Conservation (phyloP, 2,797 vertebrate species). For the Ptychobarbus kaznakovi region DNA sequence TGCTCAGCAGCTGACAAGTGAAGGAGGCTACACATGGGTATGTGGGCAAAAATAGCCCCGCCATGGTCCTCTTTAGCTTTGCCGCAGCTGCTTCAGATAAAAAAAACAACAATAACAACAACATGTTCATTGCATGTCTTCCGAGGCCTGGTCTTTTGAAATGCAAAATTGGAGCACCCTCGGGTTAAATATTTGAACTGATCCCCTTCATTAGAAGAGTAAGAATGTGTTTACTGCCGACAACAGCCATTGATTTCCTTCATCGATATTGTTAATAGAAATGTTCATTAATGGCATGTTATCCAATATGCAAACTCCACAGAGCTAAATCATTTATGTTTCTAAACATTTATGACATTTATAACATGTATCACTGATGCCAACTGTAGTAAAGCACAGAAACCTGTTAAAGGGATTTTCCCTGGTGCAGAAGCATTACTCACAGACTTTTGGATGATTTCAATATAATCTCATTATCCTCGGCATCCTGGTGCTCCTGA, state of each 20-base stretch:
- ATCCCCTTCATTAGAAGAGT: constrained; percentile 14
- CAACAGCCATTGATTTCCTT: constrained; percentile 30
- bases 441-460: constrained; percentile 24
- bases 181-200: constrained; percentile 20
- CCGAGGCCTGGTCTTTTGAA: constrained; percentile 39
- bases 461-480: constrained; percentile 28
- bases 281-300: constrained; percentile 30
- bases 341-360: neutral
- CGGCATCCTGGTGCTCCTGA: constrained; percentile 31
- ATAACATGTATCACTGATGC: neutral
- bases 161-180: neutral
- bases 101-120: constrained; percentile 18
- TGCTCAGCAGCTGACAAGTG: constrained; percentile 71
- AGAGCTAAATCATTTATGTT: constrained; percentile 40
- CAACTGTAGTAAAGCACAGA: neutral
- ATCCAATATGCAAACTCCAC: constrained; percentile 20
- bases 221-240: constrained; percentile 14
- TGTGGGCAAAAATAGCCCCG: constrained; percentile 70
- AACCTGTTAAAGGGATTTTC: constrained; percentile 22
- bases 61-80: constrained; percentile 59
- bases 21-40: constrained; percentile 63
- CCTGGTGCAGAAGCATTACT: neutral
- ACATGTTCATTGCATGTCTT: constrained; percentile 9
- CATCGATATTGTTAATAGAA: constrained; percentile 37
- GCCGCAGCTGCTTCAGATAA: constrained; percentile 55